Conservation (phyloP, 2,888 invertebrate genomes). For the Hyposoter didymator region DNA sequence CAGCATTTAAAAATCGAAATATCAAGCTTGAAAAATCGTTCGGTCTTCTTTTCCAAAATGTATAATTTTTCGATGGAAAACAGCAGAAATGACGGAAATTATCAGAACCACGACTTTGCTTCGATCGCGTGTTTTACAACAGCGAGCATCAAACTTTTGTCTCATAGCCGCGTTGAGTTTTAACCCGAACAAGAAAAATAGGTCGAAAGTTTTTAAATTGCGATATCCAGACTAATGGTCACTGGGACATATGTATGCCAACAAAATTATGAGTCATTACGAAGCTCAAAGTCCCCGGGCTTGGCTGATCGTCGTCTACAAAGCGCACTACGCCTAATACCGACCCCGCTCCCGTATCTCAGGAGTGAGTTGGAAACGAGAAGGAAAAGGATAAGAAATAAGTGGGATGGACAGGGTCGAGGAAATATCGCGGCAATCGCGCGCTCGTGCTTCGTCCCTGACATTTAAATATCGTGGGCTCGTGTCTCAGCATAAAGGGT, state of each 20-base stretch:
- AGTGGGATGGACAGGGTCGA: slow-evolving; percentile 32
- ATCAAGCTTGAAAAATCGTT: not conserved
- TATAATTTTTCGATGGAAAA: not conserved
- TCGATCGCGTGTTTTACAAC: not conserved
- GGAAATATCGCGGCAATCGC: slow-evolving; percentile 12
- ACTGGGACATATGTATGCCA: not conserved
- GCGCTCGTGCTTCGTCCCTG: slow-evolving; percentile 80
- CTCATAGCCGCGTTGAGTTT: not conserved
- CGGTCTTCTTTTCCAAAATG: not conserved
- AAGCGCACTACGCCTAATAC: not conserved
- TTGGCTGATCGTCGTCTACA: not conserved
- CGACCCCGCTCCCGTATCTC: slow-evolving; percentile 4
- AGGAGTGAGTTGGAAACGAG: slow-evolving; percentile 4
- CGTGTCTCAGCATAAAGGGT: slow-evolving; percentile 52
- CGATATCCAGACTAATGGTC: not conserved
- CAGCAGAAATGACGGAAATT: not conserved
- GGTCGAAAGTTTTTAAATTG: not conserved
- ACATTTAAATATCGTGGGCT: slow-evolving; percentile 83
- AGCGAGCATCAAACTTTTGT: not conserved
- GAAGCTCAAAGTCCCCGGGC: not conserved
- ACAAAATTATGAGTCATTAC: not conserved
- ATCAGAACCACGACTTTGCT: not conserved
- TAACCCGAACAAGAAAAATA: not conserved
- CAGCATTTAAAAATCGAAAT: not conserved
- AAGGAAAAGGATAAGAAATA: slow-evolving; percentile 22